Evolutionary conservation across 2,797 vertebrate species (phyloP).

Genomic region (Rhincodon typus): DNA sequence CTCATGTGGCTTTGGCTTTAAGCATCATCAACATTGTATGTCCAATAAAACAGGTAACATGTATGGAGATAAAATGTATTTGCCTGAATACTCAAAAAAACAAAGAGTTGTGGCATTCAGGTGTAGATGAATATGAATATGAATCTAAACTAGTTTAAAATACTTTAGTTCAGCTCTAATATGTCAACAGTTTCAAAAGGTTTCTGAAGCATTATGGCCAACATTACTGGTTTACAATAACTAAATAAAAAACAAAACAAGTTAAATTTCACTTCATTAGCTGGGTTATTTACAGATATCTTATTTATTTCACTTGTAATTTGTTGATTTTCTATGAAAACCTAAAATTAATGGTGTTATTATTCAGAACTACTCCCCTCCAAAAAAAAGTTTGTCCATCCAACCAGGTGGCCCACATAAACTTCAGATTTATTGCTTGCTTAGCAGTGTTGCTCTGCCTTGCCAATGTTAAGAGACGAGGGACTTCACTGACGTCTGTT

Average conservation of each 20-base stretch:
- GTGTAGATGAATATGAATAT: not conserved
- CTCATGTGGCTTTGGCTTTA: not conserved
- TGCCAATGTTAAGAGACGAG: not conserved
- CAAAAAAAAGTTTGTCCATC: not conserved
- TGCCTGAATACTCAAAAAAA: not conserved
- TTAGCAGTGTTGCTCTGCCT: not conserved
- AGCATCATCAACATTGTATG: not conserved
- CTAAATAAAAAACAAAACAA: not conserved
- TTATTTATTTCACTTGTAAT: not conserved
- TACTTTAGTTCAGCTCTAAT: not conserved
- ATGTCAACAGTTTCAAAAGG: not conserved
- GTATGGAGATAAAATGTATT: not conserved
- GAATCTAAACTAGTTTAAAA: not conserved
- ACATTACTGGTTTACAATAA: not conserved
- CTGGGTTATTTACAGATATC: not conserved
- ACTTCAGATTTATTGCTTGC: not conserved
- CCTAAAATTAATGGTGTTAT: not conserved
- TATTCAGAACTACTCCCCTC: not conserved
- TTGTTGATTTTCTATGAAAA: not conserved
- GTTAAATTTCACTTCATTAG: not conserved
- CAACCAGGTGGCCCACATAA: not conserved
- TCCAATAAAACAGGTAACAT: not conserved
- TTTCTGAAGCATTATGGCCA: too few species aligned
- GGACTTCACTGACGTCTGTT: not conserved
- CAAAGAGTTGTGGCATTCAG: not conserved